These are phyloP conservation scores for Ceratina australensis DNA, from an alignment of 1,140 invertebrate genomes.

Conservation along the genomic window DNA sequence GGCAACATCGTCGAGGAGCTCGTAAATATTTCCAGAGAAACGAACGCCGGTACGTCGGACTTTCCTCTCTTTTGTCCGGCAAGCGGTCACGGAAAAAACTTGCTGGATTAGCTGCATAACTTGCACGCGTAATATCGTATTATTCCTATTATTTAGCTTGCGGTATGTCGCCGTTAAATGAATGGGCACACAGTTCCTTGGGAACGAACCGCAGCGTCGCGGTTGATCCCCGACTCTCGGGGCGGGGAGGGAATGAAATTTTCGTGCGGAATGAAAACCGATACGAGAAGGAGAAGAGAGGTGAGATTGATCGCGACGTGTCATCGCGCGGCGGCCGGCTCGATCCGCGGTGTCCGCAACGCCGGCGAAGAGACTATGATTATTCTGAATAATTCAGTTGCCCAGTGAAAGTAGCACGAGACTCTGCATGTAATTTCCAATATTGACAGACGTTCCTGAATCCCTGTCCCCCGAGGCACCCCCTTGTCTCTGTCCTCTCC, in stretches of 20 bases:
- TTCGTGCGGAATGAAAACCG: background rate
- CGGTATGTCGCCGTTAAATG: background rate
- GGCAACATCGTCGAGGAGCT: background rate
- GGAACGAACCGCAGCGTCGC: background rate
- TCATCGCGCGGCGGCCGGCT: background rate
- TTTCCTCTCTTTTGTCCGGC: too few species aligned
- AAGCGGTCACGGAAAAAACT: too few species aligned
- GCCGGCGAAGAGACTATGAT: slow-evolving; percentile 1
- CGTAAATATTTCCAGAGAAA: background rate
- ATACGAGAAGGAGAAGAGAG: too few species aligned
- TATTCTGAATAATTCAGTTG: slow-evolving; percentile 52
- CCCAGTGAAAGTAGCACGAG: slow-evolving; percentile 44
- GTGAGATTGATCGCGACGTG: background rate
- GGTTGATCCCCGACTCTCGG: background rate
- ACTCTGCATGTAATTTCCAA: slow-evolving; percentile 53
- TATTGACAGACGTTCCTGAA: slow-evolving; percentile 56
- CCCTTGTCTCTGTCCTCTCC: slow-evolving; percentile 26
- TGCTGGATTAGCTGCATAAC: too few species aligned
- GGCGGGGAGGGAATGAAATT: slow-evolving; percentile 31
- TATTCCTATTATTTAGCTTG: too few species aligned
- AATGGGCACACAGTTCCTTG: background rate
- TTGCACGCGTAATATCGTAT: too few species aligned
- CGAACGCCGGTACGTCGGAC: background rate
- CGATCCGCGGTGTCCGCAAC: background rate
- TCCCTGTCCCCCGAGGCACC: slow-evolving; percentile 29